Evolutionary conservation across 2,113 vertebrate species (phyloP).

Genomic region (Malurus melanocephalus): DNA sequence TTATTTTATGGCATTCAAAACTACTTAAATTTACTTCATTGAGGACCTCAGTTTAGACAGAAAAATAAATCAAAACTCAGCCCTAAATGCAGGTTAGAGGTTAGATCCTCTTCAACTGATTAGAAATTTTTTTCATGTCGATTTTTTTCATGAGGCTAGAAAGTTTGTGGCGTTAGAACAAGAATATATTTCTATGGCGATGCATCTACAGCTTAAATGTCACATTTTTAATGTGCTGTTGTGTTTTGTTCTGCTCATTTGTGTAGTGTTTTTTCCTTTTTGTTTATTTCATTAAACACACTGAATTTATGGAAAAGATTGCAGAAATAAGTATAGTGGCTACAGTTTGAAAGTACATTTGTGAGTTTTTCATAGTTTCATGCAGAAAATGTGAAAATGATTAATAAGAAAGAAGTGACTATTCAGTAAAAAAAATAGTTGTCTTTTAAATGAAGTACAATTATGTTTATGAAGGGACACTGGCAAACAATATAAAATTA

Average conservation of each 20-base stretch:
- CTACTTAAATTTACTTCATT: background rate
- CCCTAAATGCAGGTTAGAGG: background rate
- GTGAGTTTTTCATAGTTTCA: conserved; percentile 31
- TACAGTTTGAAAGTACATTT: conserved; percentile 29
- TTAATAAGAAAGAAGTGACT: background rate
- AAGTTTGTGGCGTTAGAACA: background rate
- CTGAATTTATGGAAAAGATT: conserved; percentile 10
- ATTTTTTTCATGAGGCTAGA: background rate
- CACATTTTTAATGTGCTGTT: background rate
- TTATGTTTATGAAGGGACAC: background rate
- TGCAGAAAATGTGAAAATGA: conserved; percentile 1
- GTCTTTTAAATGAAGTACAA: conserved; percentile 2
- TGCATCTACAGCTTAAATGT: background rate
- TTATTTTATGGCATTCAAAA: background rate
- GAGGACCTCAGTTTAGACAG: background rate
- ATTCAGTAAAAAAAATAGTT: background rate
- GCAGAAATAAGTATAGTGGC: conserved; percentile 9
- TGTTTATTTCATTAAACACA: background rate
- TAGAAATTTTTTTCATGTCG: background rate
- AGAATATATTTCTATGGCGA: background rate
- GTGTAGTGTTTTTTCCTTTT: conserved; percentile 17
- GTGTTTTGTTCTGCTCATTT: conserved; percentile 34
- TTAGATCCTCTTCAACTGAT: conserved; percentile 2
- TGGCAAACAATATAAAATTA: background rate
- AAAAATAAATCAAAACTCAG: conserved; percentile 46